These are phyloP conservation scores for Gobio gobio DNA, from an alignment of 2,113 vertebrate species.

Conservation along the genomic window DNA sequence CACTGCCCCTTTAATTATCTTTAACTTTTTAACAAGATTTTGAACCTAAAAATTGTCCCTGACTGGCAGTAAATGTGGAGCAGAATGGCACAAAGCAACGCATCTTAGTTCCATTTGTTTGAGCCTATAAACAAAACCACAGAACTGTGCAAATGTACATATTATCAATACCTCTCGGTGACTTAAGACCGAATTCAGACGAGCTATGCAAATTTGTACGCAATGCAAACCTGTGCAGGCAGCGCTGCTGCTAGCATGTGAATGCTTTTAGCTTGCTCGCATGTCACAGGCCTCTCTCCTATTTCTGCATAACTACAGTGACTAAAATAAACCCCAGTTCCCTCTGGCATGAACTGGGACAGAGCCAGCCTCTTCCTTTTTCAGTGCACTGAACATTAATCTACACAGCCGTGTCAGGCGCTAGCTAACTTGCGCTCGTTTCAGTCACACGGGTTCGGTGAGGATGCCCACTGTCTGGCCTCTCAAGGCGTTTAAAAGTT, in stretches of 20 bases:
- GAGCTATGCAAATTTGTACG: background rate
- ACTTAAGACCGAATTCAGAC: background rate
- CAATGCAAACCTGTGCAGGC: background rate
- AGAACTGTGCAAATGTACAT: background rate
- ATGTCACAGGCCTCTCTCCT: slow-evolving; percentile 37
- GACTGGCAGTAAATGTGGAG: background rate
- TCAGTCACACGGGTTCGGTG: background rate
- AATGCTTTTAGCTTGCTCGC: background rate
- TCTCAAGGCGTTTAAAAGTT: slow-evolving; percentile 37
- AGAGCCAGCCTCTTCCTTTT: slow-evolving; percentile 16
- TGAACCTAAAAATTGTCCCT: background rate
- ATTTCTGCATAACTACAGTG: slow-evolving; percentile 29
- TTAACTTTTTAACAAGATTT: background rate
- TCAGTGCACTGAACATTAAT: slow-evolving; percentile 27
- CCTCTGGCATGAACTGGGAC: slow-evolving; percentile 32
- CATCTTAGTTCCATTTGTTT: background rate
- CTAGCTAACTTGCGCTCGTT: slow-evolving; percentile 7
- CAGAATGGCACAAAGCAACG: background rate
- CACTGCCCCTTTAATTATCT: background rate
- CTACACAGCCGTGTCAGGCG: slow-evolving; percentile 15
- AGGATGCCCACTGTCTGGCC: slow-evolving; percentile 27
- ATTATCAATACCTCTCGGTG: background rate
- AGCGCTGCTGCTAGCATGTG: background rate
- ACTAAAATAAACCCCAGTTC: slow-evolving; percentile 39
- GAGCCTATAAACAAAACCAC: background rate